Base-by-base conservation (phyloP, 2,113 vertebrate species). In the Mustela nigripes region DNA sequence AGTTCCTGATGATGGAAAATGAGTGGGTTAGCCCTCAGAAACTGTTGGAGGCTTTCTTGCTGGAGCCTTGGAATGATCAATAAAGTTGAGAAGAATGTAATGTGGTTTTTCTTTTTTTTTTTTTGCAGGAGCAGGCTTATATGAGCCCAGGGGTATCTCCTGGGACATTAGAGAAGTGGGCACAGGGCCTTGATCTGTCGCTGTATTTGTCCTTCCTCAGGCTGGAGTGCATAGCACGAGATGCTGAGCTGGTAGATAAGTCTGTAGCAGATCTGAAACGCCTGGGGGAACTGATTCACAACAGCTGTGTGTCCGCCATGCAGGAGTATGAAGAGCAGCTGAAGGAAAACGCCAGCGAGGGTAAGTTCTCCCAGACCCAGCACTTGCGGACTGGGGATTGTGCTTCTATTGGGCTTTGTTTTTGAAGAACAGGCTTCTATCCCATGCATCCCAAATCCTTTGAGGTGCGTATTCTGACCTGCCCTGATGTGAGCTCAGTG, bases 181-280 rank as follows among this genome's bases (percentile, higher is more conserved):
- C 78, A 11, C 36, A 12, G 48, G 62, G 33, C 39, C 48, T 58
- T 89, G 65, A 96, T 50, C 1, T 73, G n/a, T 95, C 15, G 31
- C 5, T 1, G 0, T 28, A 3, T 87, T 79, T 90, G 56, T 81
- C 1, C 10, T 56, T 92, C 78, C 39, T 28, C 98, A 99, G 99
- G 98, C 94, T 99, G 97, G 99, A 99, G 97, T 99, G 99, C 89
- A 99, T 99, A 65, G 99, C 99, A 7, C 99, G 99, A 11, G 99
- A 99, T 98, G 99, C 99, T 2, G 99, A 99, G 98, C 99, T 99
- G 97, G 99, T 99, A n/a, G 99, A 99, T 95, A 99, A 99, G 94
- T 99, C 99, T 0, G 99, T 99, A 19, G 99, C 99, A 18, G 99
- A 99, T 97, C 98, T 99, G 95, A 99, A 99, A 98, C 99, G 99